Percentiles rank a stretch among this genome's conserved stretches.
phyloP scores from a whole-genome alignment of 2,888 invertebrate species.

The Vandiemenella viatica region DNA sequence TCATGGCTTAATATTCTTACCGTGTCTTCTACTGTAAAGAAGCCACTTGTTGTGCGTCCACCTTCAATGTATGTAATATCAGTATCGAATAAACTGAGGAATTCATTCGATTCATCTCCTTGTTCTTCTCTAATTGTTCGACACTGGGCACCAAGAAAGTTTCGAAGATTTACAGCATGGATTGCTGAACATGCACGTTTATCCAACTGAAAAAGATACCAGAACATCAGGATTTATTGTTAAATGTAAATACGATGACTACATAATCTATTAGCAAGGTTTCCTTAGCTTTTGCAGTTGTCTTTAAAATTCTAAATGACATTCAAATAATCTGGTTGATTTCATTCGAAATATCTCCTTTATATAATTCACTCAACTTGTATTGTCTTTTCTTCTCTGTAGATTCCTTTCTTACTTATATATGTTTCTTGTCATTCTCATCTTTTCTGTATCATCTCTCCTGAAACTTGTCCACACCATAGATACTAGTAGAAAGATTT shows the following conservation, averaged over 20 bases:
- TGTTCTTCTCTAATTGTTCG: constrained; percentile 95
- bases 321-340: no score
- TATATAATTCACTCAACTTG: no score
- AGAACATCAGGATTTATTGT: neutral
- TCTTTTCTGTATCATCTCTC: no score
- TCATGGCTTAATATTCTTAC: no score
- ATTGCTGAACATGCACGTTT: constrained; percentile 94
- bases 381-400: no score
- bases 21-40: constrained; percentile 89
- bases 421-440: no score
- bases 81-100: constrained; percentile 77
- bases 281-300: no score
- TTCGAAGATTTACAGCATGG: constrained; percentile 95
- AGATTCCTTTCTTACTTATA: no score
- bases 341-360: no score
- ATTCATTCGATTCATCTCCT: constrained; percentile 91
- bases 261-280: neutral
- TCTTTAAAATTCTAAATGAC: no score
- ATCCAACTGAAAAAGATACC: constrained; percentile 55
- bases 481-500: no score
- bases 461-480: no score
- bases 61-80: constrained; percentile 93
- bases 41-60: constrained; percentile 92
- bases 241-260: neutral
- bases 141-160: constrained; percentile 84